These are phyloP conservation scores for Agrilus cyanescens DNA, from an alignment of 2,888 invertebrate genomes.

Conservation along the genomic window DNA sequence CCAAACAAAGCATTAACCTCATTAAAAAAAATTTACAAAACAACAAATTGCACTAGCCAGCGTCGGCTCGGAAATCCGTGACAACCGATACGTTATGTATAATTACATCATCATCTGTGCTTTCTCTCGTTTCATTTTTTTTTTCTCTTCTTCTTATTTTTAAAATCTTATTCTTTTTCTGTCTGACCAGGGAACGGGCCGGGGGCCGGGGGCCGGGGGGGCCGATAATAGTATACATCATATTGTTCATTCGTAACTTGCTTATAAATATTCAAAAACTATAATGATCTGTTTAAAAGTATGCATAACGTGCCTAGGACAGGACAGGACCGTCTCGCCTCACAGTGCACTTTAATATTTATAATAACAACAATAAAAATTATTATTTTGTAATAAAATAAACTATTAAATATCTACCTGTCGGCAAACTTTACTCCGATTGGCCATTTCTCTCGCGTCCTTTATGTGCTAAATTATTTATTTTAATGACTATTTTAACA, in stretches of 20 bases:
- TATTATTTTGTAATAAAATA: no score
- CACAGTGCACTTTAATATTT: constrained; percentile 2
- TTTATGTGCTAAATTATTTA: constrained; percentile 15
- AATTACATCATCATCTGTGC: no score
- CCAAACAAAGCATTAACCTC: constrained; percentile 2
- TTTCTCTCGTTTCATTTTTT: no score
- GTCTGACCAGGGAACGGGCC: constrained; percentile 1
- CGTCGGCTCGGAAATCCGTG: constrained; percentile 1
- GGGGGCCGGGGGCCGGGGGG: constrained; percentile 7
- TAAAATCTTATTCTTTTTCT: no score
- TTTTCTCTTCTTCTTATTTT: no score
- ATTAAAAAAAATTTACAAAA: constrained; percentile 12
- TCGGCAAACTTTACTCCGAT: no score
- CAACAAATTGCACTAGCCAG: constrained; percentile 15
- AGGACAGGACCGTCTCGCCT: neutral
- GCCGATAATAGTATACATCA: constrained; percentile 13
- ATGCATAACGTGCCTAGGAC: no score
- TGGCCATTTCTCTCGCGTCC: constrained; percentile 9
- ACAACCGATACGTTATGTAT: no score
- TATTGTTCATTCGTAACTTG: constrained; percentile 17
- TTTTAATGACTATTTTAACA: constrained; percentile 21
- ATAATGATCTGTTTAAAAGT: constrained; percentile 13
- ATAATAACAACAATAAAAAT: neutral
- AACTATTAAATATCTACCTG: no score
- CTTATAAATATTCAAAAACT: constrained; percentile 20